phyloP scores from a whole-genome alignment of 1,140 invertebrate genomes.

The Mya arenaria region DNA sequence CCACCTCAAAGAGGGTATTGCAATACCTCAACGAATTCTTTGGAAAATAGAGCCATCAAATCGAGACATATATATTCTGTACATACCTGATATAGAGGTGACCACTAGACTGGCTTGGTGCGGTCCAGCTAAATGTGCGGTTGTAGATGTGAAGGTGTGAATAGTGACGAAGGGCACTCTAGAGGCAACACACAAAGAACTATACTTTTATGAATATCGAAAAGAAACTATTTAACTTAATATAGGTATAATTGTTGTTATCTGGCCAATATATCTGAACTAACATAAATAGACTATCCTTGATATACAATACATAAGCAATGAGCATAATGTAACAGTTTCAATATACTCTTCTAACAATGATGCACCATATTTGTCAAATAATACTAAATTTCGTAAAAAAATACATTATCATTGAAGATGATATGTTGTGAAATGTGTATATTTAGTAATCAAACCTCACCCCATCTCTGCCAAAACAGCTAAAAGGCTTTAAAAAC shows the following conservation, averaged over 20 bases:
- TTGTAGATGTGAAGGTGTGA: slow-evolving; percentile 23
- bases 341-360: too few species aligned
- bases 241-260: neutral
- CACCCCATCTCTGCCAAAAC: neutral
- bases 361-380: too few species aligned
- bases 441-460: neutral
- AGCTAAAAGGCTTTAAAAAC: slow-evolving; percentile 9
- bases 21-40: neutral
- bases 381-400: too few species aligned
- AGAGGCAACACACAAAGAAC: neutral
- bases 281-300: too few species aligned
- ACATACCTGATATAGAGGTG: slow-evolving; percentile 8
- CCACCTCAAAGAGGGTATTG: neutral
- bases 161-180: slow-evolving; percentile 32
- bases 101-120: neutral
- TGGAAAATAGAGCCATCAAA: too few species aligned
- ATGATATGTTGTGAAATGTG: neutral
- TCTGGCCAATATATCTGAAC: neutral
- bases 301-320: too few species aligned
- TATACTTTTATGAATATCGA: neutral
- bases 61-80: neutral
- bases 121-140: slow-evolving; percentile 29
- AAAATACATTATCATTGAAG: too few species aligned
- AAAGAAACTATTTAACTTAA: neutral
- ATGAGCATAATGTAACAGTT: too few species aligned